These are phyloP conservation scores for Vireo altiloquus DNA, from an alignment of 2,113 vertebrate genomes.

Conservation along the genomic window DNA sequence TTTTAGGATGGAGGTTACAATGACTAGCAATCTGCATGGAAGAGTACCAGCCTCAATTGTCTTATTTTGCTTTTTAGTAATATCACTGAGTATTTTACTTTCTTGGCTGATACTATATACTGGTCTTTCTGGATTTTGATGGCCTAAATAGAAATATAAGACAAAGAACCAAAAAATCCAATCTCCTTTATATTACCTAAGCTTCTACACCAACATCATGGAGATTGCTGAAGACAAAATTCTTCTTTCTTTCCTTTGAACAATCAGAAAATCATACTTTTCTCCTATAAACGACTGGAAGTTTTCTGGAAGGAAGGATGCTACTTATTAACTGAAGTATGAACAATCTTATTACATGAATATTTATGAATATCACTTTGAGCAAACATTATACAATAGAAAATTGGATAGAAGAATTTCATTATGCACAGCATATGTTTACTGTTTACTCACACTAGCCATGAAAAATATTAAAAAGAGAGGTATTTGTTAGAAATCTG, in stretches of 20 bases:
- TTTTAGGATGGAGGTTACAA: neutral
- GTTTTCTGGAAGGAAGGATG: neutral
- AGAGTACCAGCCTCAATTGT: neutral
- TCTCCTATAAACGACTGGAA: neutral
- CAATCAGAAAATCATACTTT: neutral
- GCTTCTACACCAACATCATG: neutral
- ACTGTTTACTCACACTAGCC: neutral
- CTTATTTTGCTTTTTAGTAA: neutral
- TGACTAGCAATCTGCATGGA: neutral
- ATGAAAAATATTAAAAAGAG: neutral
- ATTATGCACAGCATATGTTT: conserved; percentile 19
- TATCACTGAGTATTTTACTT: neutral
- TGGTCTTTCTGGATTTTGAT: neutral
- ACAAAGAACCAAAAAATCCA: neutral
- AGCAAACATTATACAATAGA: neutral
- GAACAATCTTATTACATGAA: neutral
- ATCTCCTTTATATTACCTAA: neutral
- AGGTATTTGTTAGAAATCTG: neutral
- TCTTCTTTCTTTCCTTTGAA: neutral
- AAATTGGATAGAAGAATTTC: neutral
- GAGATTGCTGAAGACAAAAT: neutral
- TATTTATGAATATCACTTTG: conserved; percentile 10
- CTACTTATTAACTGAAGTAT: neutral
- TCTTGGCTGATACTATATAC: neutral
- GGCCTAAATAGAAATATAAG: neutral